phyloP scores from a whole-genome alignment of 2,797 vertebrate species.

The Labeo calbasu region DNA sequence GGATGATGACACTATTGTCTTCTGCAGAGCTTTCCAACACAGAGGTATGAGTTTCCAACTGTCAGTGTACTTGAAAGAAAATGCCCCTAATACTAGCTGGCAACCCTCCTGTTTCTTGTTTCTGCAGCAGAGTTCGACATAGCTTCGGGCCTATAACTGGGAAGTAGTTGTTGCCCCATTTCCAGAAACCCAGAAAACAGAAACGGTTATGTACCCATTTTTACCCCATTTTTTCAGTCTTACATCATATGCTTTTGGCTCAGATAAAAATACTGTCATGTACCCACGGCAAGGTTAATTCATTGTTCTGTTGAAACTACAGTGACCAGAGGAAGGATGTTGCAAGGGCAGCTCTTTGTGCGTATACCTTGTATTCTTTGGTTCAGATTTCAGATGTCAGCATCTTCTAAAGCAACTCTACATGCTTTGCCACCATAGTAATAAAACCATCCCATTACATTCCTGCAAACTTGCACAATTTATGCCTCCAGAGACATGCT shows the following conservation, averaged over 20 bases:
- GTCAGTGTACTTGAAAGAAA: not conserved
- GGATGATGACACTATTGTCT: too few relatives aligned
- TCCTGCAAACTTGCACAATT: slow-evolving; percentile 17
- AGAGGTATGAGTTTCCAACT: not conserved
- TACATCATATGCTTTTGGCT: slow-evolving; percentile 8
- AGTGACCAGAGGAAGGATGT: slow-evolving; percentile 12
- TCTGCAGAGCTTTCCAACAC: too few relatives aligned
- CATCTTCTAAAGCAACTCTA: slow-evolving; percentile 14
- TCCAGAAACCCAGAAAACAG: not conserved
- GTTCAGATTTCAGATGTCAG: slow-evolving; percentile 26
- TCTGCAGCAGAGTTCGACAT: not conserved
- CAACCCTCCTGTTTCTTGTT: not conserved
- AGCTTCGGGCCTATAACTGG: not conserved
- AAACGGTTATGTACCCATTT: not conserved
- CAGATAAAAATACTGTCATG: slow-evolving; percentile 22
- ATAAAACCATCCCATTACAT: slow-evolving; percentile 8
- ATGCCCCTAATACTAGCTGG: not conserved
- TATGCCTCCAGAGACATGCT: slow-evolving; percentile 1
- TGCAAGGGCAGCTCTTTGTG: not conserved
- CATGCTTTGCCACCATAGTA: not conserved
- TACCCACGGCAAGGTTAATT: slow-evolving; percentile 17
- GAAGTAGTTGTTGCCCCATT: not conserved
- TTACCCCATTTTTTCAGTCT: not conserved
- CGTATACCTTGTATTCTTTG: not conserved
- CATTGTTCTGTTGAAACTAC: slow-evolving; percentile 32